Base-by-base conservation (phyloP, 2,113 vertebrate genomes). In the Agelaius tricolor region DNA sequence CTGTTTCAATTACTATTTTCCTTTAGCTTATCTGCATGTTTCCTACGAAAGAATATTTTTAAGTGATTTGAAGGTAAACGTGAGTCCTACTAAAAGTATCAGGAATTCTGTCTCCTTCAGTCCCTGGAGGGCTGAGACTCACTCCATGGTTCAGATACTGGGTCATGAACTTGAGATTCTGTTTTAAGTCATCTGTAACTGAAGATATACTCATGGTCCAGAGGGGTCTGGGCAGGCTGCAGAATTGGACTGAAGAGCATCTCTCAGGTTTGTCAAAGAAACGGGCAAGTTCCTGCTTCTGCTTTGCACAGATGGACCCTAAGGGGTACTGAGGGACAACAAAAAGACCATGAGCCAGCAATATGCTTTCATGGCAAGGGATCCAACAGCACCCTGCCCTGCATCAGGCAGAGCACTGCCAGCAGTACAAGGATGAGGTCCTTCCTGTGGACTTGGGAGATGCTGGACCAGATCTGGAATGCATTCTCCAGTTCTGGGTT, bases 291-390 rank as follows among this genome's bases (percentile, higher is more conserved):
- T 61, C 54, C 54, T 74, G 11, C 14, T 13, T 74, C 67, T 75
- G 27, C 31, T 88, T 65, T 75, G 39, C 27, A 31, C 22, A 52
- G 47, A 33, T 18, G 31, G 35, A 9, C 24, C 37, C 61, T 47
- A 4, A 4, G 22, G 2, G 8, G 4, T n/a, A 18, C 51, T 43
- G 31, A 8, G 30, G 26, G 8, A 33, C 44, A 47, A 1, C 7
- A 52, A 23, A 41, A 19, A 27, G 22, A 27, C n/a, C 16, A 11
- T 5, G 30, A 65, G 18, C 13, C 49, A 41, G 30, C n/a, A 9
- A 27, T 13, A 5, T 7, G 16, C 26, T 35, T 51, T 57, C 7
- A 14, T 33, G 54, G 49, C 30, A n/a, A 18, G n/a, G 44, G 4
- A 4, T 49, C 49, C 78, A 52, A 3, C 57, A 61, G 15, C 37